A percentile compares a stretch with the other conserved stretches of the same genome.
phyloP scores from a whole-genome alignment of 1,140 invertebrate species.

The Ruditapes philippinarum region DNA sequence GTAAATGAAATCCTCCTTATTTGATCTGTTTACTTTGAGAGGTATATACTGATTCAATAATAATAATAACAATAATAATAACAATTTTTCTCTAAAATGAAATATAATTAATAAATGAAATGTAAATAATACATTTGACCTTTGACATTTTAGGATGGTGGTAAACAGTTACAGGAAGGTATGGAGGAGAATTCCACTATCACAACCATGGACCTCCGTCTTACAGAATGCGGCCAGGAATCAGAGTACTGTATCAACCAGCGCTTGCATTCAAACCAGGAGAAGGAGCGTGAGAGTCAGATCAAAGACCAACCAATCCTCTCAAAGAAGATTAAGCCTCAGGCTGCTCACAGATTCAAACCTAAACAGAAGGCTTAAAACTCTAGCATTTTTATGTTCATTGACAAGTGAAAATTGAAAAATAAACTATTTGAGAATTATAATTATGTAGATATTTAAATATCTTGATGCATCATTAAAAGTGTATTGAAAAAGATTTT shows the following conservation, averaged over 20 bases:
- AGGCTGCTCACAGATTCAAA: conserved; percentile 81
- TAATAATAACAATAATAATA: no score
- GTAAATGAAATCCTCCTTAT: no score
- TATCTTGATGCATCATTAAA: not conserved
- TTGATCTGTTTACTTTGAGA: no score
- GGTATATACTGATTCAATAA: no score
- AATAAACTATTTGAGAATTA: not conserved
- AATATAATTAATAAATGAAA: no score
- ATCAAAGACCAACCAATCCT: conserved; percentile 71
- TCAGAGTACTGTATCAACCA: conserved; percentile 86
- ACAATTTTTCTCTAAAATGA: no score
- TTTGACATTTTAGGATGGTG: conserved; percentile 84
- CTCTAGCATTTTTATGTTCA: no score
- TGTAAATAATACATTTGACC: no score
- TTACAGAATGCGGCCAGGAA: conserved; percentile 86
- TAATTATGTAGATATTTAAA: not conserved
- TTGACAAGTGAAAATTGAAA: not conserved
- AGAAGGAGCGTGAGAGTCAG: conserved; percentile 79
- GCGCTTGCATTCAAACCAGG: conserved; percentile 84
- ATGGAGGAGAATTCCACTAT: conserved; percentile 86
- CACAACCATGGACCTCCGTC: conserved; percentile 84
- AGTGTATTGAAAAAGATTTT: no score
- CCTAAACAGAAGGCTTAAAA: conserved; percentile 52
- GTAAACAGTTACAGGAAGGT: conserved; percentile 86
- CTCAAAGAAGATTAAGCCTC: conserved; percentile 77